Evolutionary conservation across 2,888 invertebrate species (phyloP).

Genomic region (Selenia dentaria): DNA sequence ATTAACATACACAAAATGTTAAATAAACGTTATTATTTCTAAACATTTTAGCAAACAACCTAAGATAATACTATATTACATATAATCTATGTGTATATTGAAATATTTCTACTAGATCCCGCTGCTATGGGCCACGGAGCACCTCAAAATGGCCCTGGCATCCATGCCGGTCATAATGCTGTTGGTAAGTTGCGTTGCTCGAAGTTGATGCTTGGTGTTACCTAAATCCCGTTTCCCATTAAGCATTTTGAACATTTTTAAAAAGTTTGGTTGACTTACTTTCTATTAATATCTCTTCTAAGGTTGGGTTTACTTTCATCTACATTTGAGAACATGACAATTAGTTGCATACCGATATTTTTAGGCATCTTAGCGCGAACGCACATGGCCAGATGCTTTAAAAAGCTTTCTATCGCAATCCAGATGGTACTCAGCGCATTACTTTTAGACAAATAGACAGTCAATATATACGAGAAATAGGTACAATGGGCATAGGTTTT

Average conservation of each 20-base stretch:
- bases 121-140: constrained; percentile 5
- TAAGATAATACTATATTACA: too few relatives aligned
- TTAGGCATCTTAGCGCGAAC: too few relatives aligned
- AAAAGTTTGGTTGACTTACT: constrained; percentile 7
- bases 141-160: constrained; percentile 13
- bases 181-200: constrained; percentile 24
- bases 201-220: constrained; percentile 6
- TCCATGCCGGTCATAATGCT: constrained; percentile 6
- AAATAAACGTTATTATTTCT: too few relatives aligned
- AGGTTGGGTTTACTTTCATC: neutral
- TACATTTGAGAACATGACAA: neutral
- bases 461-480: too few relatives aligned
- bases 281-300: neutral
- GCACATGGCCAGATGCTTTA: too few relatives aligned
- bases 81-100: too few relatives aligned
- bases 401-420: too few relatives aligned
- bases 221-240: constrained; percentile 5
- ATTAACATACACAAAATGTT: too few relatives aligned
- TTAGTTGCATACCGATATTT: neutral
- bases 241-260: constrained; percentile 18
- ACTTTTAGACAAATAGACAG: too few relatives aligned
- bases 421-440: too few relatives aligned
- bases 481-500: too few relatives aligned
- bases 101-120: constrained; percentile 15
- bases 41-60: too few relatives aligned